These are phyloP conservation scores for Tenthredo scrophulariae DNA, from an alignment of 2,888 invertebrate species.

Conservation along the genomic window DNA sequence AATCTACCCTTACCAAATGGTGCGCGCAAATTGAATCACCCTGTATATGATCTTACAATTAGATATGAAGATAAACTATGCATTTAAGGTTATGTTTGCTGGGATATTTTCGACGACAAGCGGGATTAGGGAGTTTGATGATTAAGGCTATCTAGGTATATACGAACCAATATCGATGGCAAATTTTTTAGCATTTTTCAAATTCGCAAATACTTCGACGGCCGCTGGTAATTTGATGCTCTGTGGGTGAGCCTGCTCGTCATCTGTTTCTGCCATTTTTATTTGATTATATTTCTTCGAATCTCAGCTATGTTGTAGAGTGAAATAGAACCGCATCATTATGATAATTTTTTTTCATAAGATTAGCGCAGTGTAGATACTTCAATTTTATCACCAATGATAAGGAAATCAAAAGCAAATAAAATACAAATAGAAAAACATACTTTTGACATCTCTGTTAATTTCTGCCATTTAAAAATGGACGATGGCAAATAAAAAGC, in stretches of 20 bases:
- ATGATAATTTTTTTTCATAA: background rate
- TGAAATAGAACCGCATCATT: background rate
- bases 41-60: background rate
- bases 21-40: too few species aligned
- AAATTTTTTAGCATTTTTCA: slow-evolving; percentile 84
- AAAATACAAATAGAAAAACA: slow-evolving; percentile 18
- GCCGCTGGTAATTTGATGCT: slow-evolving; percentile 80
- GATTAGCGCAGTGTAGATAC: background rate
- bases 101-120: background rate
- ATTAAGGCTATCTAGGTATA: background rate
- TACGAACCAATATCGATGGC: slow-evolving; percentile 85
- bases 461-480: slow-evolving; percentile 8
- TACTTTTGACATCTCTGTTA: background rate
- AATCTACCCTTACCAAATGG: too few species aligned
- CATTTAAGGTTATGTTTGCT: background rate
- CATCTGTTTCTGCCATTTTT: slow-evolving; percentile 70
- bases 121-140: background rate
- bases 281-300: background rate
- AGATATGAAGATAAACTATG: background rate
- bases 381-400: background rate
- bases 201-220: slow-evolving; percentile 82
- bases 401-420: background rate
- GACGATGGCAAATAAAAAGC: background rate
- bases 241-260: slow-evolving; percentile 73
- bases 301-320: slow-evolving; percentile 15